Evolutionary conservation across 1,140 invertebrate genomes (phyloP), one percentile per base, ranked within the genome.

Genomic region (Papilio dardanus): DNA sequence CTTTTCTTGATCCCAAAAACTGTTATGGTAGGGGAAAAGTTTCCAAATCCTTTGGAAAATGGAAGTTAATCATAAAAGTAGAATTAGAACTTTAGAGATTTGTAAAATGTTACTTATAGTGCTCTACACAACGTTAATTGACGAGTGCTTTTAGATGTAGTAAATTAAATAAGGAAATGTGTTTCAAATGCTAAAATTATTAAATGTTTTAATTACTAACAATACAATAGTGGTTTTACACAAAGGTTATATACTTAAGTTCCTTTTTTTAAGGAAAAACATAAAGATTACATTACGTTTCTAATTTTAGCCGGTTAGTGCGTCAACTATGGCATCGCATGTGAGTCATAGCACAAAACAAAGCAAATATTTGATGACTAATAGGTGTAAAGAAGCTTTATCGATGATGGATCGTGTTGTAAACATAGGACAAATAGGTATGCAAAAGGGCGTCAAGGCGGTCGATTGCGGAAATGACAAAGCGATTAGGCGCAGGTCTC

Each of bases 391-490:
- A 58, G 54, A 58, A 28, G 2, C 24, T 58, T 58, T 30, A 28
- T 30, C 21, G 54, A 58, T 58, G 54, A 58, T 58, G 54, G 24
- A 58, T 62, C 77, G 65, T 50, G 54, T 58, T 67, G 77, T 84
- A 85, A 84, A 89, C 83, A 86, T 85, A 82, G 76, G 79, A 81
- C 74, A 79, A 78, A 79, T 86, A 87, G 82, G 81, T 90, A 91
- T 91, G 90, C 84, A 85, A 81, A 88, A 81, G 83, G 79, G 78
- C 79, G 82, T 86, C 78, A 82, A 79, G 80, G 83, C 81, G 83
- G 87, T 88, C 85, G 87, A 91, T 90, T 85, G 82, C 86, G 91
- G 91, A 93, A 93, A 91, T 92, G 87, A 91, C 87, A 83, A 86
- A 87, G 76, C 86, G 91, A 92, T 91, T 92, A 91, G 89, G 88